Evolutionary conservation across 2,113 vertebrate species (phyloP), one percentile per base, ranked within the genome.

Genomic region (Cyrtonyx montezumae): DNA sequence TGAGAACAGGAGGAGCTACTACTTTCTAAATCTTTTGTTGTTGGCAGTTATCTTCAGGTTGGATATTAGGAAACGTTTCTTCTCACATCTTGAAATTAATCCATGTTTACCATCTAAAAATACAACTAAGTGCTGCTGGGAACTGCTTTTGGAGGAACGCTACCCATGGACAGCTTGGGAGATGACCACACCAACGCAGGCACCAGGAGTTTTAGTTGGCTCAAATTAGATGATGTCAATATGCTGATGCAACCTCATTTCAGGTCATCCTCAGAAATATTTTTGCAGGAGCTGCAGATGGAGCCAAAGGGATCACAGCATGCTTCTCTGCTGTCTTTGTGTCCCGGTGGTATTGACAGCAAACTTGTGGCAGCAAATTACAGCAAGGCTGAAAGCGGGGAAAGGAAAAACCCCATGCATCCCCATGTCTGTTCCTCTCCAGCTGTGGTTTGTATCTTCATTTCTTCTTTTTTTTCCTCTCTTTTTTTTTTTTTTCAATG

Each of bases 311-410:
- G 32, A 53, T 9, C 8, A 1, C 13, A 25, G 13, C 11, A 0
- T 5, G 49, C 28, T 45, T 8, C 48, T 30, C 13, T 28, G 62
- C 76, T 9, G 2, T 8, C 43, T n/a, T 58, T 23, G 42, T 48
- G 56, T 73, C 10, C 26, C 0, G 0, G 10, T 26, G 25, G 4
- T 17, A 14, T 2, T 13, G 0, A 2, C 1, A 17, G 36, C 30
- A 68, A 49, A 62, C 25, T 26, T 7, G 1, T 2, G 22, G 40
- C 59, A 58, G 49, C 19, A 25, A 53, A 55, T 13, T 42, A 8
- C 42, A 48, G 3, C 6, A 13, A 53, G 30, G 21, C 2, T 43
- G 73, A n/a, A 61, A 37, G 12, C 1, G 32, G 12, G 61, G 46
- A 46, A 62, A 2, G 42, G 75, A 46, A 59, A 59, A 30, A 48